Conservation (phyloP, 2,888 invertebrate species). For the Andrena minutula region DNA sequence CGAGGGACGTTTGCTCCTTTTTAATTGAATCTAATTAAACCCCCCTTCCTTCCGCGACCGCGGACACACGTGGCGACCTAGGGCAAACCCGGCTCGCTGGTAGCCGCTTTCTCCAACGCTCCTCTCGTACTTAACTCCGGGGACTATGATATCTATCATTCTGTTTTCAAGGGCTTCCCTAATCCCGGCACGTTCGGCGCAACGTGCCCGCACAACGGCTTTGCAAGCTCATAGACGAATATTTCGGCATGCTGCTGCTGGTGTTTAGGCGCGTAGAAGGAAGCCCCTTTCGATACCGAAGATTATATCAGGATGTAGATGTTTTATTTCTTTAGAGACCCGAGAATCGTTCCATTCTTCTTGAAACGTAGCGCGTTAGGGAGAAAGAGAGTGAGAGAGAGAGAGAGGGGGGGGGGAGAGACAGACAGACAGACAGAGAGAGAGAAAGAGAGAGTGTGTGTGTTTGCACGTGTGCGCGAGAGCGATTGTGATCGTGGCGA, state of each 20-base stretch:
- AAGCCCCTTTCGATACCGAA: background rate
- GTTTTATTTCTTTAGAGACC: background rate
- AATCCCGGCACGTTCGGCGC: background rate
- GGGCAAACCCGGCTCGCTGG: conserved; percentile 25
- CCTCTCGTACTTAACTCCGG: conserved; percentile 69
- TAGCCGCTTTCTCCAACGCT: conserved; percentile 48
- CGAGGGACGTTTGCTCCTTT: conserved; percentile 57
- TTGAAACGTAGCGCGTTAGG: background rate
- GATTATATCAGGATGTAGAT: background rate
- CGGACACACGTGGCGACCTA: background rate
- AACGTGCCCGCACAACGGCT: background rate
- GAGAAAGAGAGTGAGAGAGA: conserved; percentile 6
- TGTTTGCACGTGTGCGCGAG: conserved; percentile 11
- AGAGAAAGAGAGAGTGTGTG: background rate
- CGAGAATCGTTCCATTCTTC: background rate
- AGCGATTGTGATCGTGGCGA: conserved; percentile 10
- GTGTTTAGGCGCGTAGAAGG: background rate
- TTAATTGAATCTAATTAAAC: conserved; percentile 9
- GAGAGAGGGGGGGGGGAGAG: too few species aligned
- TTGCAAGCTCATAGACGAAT: background rate
- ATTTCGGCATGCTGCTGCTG: background rate
- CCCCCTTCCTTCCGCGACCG: background rate
- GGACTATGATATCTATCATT: conserved; percentile 29
- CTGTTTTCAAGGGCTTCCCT: conserved; percentile 12
- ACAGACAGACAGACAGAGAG: too few species aligned